A percentile compares a stretch with the other conserved stretches of the same genome.
Conservation (phyloP, 2,888 invertebrate species). For the Leptothorax acervorum region DNA sequence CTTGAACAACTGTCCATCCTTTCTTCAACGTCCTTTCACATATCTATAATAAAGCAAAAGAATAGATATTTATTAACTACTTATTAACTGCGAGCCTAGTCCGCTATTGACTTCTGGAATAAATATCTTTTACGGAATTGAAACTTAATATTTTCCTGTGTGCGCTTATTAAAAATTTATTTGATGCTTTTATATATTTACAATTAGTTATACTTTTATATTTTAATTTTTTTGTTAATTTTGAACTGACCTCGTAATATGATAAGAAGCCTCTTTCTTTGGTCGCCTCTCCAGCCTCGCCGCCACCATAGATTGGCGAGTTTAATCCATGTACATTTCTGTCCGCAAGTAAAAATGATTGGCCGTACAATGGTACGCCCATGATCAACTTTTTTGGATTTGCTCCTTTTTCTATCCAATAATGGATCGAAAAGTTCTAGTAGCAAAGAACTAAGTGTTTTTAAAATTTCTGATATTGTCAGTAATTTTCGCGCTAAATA, state of each 20-base stretch:
- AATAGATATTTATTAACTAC: neutral
- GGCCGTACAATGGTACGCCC: constrained; percentile 96
- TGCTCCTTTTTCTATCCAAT: too few species aligned
- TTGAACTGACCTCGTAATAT: constrained; percentile 91
- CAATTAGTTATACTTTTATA: neutral
- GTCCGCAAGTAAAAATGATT: constrained; percentile 93
- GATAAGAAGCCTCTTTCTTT: constrained; percentile 95
- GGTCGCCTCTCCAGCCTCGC: constrained; percentile 95
- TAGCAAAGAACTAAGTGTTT: too few species aligned
- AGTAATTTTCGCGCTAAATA: neutral
- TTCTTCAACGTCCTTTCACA: constrained; percentile 91
- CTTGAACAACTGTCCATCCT: constrained; percentile 93
- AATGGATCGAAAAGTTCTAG: too few species aligned
- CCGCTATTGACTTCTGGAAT: neutral
- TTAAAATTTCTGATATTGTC: neutral
- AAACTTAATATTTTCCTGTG: neutral
- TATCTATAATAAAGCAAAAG: constrained; percentile 88
- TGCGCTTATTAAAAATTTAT: neutral
- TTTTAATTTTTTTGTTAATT: constrained; percentile 77
- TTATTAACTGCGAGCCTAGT: too few species aligned
- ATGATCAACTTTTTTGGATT: too few species aligned
- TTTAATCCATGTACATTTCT: constrained; percentile 89
- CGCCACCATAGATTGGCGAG: constrained; percentile 93
- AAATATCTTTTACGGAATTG: neutral
- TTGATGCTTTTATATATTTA: neutral